phyloP scores from a whole-genome alignment of 53 echinoderm and acorn worm genomes.

The Actinopyga echinites region DNA sequence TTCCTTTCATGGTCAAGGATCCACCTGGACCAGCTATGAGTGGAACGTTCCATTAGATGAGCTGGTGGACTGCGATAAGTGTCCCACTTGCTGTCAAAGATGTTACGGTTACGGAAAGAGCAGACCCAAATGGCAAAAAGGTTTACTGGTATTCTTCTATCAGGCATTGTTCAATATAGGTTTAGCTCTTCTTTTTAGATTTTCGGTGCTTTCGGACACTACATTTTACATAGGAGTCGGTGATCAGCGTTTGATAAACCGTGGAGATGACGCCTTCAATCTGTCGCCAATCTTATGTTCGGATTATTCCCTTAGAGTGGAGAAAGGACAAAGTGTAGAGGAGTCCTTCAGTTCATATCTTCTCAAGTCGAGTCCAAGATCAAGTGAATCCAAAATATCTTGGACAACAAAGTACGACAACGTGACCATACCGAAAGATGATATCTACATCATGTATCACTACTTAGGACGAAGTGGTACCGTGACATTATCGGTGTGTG shows the following conservation, averaged over 20 bases:
- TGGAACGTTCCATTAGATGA: constrained; percentile 60
- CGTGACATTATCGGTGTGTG: background rate
- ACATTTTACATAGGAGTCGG: constrained; percentile 15
- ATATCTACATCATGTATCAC: constrained; percentile 20
- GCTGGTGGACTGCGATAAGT: constrained; percentile 51
- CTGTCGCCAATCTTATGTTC: constrained; percentile 11
- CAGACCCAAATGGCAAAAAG: constrained; percentile 37
- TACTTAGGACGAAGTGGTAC: background rate
- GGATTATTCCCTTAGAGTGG: background rate
- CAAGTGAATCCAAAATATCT: background rate
- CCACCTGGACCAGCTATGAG: constrained; percentile 41
- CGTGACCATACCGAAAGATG: background rate
- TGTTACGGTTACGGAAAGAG: constrained; percentile 38
- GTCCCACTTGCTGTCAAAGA: constrained; percentile 33
- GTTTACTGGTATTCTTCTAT: background rate
- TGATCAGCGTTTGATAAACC: constrained; percentile 34
- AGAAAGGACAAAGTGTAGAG: background rate
- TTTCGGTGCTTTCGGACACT: background rate
- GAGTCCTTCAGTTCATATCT: background rate
- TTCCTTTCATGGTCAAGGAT: background rate
- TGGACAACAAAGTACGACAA: background rate
- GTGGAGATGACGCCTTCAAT: background rate
- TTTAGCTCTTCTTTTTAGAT: constrained; percentile 36
- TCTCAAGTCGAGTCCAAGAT: background rate
- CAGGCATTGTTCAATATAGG: constrained; percentile 12